Evolutionary conservation across 2,113 vertebrate species (phyloP).

Genomic region (Thamnophis sirtalis): DNA sequence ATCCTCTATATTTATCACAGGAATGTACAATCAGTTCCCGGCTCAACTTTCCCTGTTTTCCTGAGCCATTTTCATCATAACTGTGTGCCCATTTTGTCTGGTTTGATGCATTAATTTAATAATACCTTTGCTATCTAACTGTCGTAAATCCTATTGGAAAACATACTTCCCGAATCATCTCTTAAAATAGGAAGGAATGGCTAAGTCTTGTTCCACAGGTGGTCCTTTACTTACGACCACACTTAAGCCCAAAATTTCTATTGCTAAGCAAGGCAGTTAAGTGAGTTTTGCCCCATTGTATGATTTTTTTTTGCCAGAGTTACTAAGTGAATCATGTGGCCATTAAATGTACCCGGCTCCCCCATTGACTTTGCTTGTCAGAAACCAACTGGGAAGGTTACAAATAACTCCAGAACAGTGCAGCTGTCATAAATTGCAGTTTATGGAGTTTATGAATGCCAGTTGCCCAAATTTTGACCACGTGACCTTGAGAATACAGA

Average conservation of each 20-base stretch:
- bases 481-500: not conserved
- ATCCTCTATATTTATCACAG: not conserved
- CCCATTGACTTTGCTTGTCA: not conserved
- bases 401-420: not conserved
- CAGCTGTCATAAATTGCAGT: not conserved
- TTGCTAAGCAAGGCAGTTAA: not conserved
- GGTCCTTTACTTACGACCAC: not conserved
- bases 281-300: not conserved
- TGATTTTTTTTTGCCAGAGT: not conserved
- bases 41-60: not conserved
- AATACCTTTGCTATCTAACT: not conserved
- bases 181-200: not conserved
- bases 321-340: not conserved
- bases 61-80: not conserved
- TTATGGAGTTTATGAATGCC: not conserved
- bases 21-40: not conserved
- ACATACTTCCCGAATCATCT: not conserved
- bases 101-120: not conserved
- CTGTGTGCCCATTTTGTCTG: not conserved
- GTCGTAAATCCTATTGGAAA: not conserved
- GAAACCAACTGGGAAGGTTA: not conserved
- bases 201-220: not conserved
- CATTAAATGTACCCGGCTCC: not conserved
- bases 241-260: not conserved
- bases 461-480: not conserved